Conservation (phyloP, 2,113 vertebrate genomes). For the Scytalopus superciliaris region DNA sequence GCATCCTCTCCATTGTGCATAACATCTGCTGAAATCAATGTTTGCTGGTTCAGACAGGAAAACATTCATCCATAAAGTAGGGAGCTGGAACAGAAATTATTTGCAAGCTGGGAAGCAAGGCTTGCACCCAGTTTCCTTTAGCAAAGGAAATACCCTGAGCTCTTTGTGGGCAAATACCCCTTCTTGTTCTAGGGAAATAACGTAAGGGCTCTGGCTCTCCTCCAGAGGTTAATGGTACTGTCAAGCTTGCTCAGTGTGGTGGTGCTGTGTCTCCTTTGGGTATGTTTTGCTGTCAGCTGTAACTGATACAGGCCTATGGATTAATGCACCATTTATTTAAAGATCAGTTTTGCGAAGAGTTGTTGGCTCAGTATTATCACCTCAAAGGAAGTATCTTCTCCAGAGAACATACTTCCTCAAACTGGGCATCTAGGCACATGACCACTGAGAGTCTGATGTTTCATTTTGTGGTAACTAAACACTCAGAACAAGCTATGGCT, state of each 20-base stretch:
- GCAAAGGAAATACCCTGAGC: neutral
- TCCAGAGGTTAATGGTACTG: neutral
- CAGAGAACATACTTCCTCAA: neutral
- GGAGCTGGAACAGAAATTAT: neutral
- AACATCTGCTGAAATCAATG: neutral
- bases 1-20: neutral
- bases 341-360: neutral
- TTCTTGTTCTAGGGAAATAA: neutral
- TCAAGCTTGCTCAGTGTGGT: neutral
- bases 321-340: neutral
- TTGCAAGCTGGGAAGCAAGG: neutral
- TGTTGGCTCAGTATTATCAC: neutral
- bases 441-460: rapidly evolving
- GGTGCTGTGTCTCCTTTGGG: neutral
- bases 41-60: neutral
- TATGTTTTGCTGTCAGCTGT: neutral
- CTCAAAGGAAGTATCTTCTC: slow-evolving; percentile 5
- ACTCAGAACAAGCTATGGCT: neutral
- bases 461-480: slow-evolving; percentile 1
- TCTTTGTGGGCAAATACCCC: neutral
- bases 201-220: neutral
- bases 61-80: neutral
- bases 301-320: neutral
- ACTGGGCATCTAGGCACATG: neutral
- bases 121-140: neutral